These are phyloP conservation scores for Pipra filicauda DNA, from an alignment of 2,113 vertebrate genomes.

Conservation along the genomic window DNA sequence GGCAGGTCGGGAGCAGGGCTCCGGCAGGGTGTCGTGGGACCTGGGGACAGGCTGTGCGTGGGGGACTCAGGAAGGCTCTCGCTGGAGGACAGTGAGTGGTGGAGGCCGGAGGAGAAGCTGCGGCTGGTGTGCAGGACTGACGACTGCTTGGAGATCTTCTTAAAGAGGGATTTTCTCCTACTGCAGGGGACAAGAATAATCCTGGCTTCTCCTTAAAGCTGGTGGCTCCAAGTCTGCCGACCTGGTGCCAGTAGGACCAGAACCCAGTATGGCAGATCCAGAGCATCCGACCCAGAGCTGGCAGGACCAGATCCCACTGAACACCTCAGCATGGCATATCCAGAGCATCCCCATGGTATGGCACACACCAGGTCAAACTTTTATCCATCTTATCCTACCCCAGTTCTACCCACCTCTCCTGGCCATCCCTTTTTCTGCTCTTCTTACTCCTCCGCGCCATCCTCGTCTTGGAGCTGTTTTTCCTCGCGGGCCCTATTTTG, in stretches of 20 bases:
- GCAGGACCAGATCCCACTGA: not conserved
- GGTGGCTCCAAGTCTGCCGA: not conserved
- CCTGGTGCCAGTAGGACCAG: not conserved
- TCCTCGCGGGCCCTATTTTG: constrained; percentile 90
- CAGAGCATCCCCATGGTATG: not conserved
- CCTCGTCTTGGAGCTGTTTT: constrained; percentile 88
- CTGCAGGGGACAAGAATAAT: not conserved
- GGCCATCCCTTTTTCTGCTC: constrained; percentile 86
- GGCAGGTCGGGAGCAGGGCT: constrained; percentile 85
- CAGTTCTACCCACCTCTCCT: constrained; percentile 81
- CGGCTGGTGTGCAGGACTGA: constrained; percentile 90
- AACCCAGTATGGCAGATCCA: not conserved
- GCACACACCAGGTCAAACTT: fast-evolving
- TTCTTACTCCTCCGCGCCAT: constrained; percentile 93
- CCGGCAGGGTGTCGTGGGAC: constrained; percentile 84
- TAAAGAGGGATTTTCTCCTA: constrained; percentile 88
- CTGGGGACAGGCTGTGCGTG: constrained; percentile 93
- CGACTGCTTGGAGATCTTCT: constrained; percentile 92
- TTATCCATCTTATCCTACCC: fast-evolving
- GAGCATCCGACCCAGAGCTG: not conserved
- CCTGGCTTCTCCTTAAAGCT: not conserved
- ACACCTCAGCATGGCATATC: fast-evolving
- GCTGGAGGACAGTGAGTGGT: constrained; percentile 92
- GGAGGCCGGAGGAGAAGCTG: constrained; percentile 93
- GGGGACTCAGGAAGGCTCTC: constrained; percentile 96